Evolutionary conservation across 2,113 vertebrate species (phyloP).

Genomic region (Laticauda laticaudata): DNA sequence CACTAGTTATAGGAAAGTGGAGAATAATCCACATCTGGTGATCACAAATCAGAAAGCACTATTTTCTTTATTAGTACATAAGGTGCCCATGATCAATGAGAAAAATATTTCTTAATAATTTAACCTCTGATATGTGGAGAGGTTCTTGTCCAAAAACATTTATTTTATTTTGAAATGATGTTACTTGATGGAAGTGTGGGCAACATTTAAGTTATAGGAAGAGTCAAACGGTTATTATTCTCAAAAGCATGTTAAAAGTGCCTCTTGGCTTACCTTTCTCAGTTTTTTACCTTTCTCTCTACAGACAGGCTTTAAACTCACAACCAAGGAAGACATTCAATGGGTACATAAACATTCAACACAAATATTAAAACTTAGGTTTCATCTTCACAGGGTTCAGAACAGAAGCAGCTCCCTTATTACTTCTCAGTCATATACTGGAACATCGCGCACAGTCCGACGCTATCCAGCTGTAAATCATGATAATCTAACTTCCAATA

Average conservation of each 20-base stretch:
- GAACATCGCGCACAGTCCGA: slow-evolving; percentile 81
- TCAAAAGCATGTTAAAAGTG: not conserved
- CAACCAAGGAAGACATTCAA: not conserved
- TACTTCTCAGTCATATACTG: slow-evolving; percentile 73
- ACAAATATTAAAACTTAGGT: slow-evolving; percentile 10
- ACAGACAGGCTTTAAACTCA: not conserved
- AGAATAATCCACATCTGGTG: not conserved
- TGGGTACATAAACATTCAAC: accelerated
- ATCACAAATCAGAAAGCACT: not conserved
- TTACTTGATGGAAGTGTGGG: not conserved
- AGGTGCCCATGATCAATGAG: not conserved
- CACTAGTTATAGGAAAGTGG: not conserved
- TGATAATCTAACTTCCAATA: slow-evolving; percentile 85
- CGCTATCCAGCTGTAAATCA: slow-evolving; percentile 78
- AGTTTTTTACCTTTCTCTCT: not conserved
- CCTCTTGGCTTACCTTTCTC: not conserved
- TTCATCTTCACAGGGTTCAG: slow-evolving; percentile 75
- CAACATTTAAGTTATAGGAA: not conserved
- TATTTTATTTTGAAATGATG: not conserved
- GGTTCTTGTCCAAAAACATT: not conserved
- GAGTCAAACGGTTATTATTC: not conserved
- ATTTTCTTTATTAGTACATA: not conserved
- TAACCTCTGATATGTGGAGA: not conserved
- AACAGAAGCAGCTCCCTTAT: slow-evolving; percentile 76
- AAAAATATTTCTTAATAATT: not conserved